Percentiles rank a stretch among this genome's conserved stretches.
These are phyloP conservation scores for Carollia perspicillata DNA, from an alignment of 2,113 vertebrate genomes.

Conservation along the genomic window DNA sequence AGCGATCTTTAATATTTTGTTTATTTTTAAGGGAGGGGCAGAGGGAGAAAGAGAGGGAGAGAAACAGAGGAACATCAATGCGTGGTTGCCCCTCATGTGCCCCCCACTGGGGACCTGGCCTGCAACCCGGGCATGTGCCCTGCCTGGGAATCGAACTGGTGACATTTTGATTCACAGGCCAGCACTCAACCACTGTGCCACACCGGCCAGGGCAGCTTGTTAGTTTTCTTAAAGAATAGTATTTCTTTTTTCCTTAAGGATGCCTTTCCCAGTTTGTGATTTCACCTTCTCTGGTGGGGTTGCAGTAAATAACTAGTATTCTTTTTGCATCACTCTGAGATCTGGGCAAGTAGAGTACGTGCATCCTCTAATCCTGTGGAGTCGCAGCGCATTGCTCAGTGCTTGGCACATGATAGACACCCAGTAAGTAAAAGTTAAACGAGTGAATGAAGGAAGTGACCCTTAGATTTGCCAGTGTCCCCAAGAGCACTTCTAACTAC, in stretches of 20 bases:
- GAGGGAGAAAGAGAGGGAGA: too few species aligned
- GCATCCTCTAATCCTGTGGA: neutral
- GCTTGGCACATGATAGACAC: neutral
- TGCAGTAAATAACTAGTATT: neutral
- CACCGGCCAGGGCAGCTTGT: too few species aligned
- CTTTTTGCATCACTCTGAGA: neutral
- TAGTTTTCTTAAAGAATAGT: constrained; percentile 7
- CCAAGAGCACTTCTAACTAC: neutral
- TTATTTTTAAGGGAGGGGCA: too few species aligned
- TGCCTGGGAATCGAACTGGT: too few species aligned
- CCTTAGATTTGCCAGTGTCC: neutral
- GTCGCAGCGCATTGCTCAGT: neutral
- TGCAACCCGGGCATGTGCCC: too few species aligned
- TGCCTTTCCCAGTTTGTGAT: neutral
- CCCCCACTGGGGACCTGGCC: too few species aligned
- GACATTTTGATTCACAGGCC: too few species aligned
- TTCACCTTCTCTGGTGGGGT: neutral
- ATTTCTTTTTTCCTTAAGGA: neutral
- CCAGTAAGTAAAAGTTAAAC: neutral
- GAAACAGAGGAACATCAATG: too few species aligned
- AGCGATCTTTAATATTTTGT: too few species aligned
- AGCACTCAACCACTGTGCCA: too few species aligned
- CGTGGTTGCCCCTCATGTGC: too few species aligned
- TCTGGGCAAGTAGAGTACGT: neutral
- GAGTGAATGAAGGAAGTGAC: neutral